These are phyloP conservation scores for Pristionchus fissidentatus DNA, from an alignment of 2,888 invertebrate species.

Conservation along the genomic window DNA sequence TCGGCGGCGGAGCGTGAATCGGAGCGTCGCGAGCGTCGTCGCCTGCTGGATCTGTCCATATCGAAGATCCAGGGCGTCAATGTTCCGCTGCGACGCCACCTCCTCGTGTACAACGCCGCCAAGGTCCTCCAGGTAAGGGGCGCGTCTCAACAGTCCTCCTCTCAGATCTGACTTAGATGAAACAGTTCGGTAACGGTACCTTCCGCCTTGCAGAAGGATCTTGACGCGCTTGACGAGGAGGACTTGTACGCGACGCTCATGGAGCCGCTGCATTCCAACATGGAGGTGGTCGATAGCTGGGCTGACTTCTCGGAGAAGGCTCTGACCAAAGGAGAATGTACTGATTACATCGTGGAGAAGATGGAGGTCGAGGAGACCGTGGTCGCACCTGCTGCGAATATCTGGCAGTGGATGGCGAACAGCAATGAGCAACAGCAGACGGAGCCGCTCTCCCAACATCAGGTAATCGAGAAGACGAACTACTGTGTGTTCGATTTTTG, in stretches of 20 bases:
- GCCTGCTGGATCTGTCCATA: constrained; percentile 59
- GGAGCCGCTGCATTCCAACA: constrained; percentile 54
- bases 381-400: background rate
- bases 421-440: constrained; percentile 32
- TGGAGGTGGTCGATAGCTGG: constrained; percentile 53
- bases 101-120: constrained; percentile 64
- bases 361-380: constrained; percentile 7
- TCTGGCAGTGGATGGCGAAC: constrained; percentile 31
- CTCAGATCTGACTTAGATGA: background rate
- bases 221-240: constrained; percentile 65
- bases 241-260: constrained; percentile 63
- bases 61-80: constrained; percentile 61
- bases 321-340: background rate
- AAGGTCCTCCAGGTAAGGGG: constrained; percentile 62
- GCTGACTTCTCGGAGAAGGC: constrained; percentile 35
- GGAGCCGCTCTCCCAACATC: background rate
- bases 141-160: background rate
- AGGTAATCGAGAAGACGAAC: background rate
- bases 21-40: constrained; percentile 60
- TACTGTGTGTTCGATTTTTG: background rate
- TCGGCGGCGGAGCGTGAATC: constrained; percentile 63
- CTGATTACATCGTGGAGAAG: constrained; percentile 4
- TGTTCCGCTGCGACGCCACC: constrained; percentile 64
- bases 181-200: too few species aligned
- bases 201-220: constrained; percentile 59